These are phyloP conservation scores for Muricea muricata DNA, from an alignment of 92 coral and sea anemone genomes.

Conservation along the genomic window DNA sequence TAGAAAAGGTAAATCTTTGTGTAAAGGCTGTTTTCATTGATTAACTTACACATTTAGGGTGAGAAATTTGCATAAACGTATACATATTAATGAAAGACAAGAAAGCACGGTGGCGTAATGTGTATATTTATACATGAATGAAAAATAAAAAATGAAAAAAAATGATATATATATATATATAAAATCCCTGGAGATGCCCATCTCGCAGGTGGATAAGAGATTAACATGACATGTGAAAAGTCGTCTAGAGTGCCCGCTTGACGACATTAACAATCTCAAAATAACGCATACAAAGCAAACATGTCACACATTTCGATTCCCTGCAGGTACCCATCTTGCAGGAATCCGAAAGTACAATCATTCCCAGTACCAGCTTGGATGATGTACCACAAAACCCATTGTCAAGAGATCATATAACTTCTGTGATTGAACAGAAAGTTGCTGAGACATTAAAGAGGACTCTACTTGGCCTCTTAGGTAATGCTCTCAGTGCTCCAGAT, in stretches of 20 bases:
- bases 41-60: no score
- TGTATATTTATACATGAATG: background rate
- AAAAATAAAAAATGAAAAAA: no score
- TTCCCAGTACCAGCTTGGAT: constrained; percentile 22
- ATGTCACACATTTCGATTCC: background rate
- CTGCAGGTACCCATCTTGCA: constrained; percentile 42
- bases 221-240: no score
- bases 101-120: background rate
- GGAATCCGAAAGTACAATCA: background rate
- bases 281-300: background rate
- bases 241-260: constrained; percentile 21
- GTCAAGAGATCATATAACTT: constrained; percentile 12
- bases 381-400: constrained; percentile 13
- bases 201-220: constrained; percentile 2
- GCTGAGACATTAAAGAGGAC: constrained; percentile 22
- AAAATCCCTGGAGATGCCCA: constrained; percentile 24
- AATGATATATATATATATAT: background rate
- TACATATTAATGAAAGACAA: background rate
- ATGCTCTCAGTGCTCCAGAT: constrained; percentile 4
- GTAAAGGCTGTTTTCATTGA: no score
- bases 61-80: background rate
- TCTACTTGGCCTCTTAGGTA: background rate
- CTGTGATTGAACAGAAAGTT: constrained; percentile 12
- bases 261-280: background rate
- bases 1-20: background rate